Conservation (phyloP, 2,888 invertebrate species). For the Cephus sareptanus region DNA sequence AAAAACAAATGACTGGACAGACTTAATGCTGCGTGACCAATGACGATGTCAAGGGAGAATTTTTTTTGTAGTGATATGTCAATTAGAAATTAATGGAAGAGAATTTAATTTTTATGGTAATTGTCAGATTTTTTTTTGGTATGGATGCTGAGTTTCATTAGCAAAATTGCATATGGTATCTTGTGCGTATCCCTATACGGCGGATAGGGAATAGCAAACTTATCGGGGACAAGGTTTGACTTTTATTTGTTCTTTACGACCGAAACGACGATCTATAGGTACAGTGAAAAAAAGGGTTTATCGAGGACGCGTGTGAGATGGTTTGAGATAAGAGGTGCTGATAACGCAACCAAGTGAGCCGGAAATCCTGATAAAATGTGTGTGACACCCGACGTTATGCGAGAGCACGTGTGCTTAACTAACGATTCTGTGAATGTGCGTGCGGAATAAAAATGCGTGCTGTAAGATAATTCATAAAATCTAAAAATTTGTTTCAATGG, state of each 20-base stretch:
- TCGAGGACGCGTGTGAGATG: neutral
- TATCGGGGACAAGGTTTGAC: neutral
- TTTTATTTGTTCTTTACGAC: neutral
- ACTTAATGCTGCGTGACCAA: neutral
- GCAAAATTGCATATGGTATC: neutral
- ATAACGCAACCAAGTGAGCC: slow-evolving; percentile 58
- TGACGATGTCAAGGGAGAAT: neutral
- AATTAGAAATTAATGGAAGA: neutral
- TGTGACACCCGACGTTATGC: slow-evolving; percentile 59
- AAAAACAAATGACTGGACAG: neutral
- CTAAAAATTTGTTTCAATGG: neutral
- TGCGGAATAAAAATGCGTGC: neutral
- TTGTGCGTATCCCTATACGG: neutral
- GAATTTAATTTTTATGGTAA: neutral
- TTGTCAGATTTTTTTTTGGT: neutral
- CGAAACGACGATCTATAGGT: neutral
- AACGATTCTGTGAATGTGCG: neutral
- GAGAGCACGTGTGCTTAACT: slow-evolving; percentile 46
- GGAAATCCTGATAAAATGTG: slow-evolving; percentile 58
- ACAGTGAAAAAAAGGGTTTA: neutral
- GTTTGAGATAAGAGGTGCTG: slow-evolving; percentile 25
- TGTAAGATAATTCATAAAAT: neutral
- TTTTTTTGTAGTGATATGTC: neutral
- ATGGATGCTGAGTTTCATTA: neutral
- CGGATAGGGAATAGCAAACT: neutral